A percentile compares a stretch with the other conserved stretches of the same genome.
Evolutionary conservation across 2,113 vertebrate genomes (phyloP).

Genomic region (Nyctibius bracteatus): DNA sequence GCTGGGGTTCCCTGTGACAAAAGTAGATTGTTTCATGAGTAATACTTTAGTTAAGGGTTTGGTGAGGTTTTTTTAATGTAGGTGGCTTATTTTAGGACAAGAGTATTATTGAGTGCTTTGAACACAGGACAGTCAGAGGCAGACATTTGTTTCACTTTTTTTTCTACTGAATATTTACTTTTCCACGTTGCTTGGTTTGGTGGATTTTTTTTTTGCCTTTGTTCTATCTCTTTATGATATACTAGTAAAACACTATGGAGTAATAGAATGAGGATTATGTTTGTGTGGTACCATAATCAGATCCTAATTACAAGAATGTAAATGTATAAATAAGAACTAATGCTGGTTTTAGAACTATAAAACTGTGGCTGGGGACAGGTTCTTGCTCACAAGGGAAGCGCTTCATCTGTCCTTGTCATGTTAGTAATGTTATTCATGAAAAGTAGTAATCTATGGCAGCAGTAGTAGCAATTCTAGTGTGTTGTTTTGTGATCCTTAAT

Average conservation of each 20-base stretch:
- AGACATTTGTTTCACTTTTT: neutral
- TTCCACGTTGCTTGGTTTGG: neutral
- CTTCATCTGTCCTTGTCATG: neutral
- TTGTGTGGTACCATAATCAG: neutral
- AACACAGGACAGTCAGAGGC: neutral
- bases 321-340: neutral
- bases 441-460: neutral
- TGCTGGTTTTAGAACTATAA: neutral
- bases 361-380: neutral
- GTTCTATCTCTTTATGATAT: neutral
- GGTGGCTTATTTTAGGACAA: neutral
- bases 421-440: neutral
- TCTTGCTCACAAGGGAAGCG: neutral
- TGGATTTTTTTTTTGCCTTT: neutral
- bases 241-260: neutral
- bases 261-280: neutral
- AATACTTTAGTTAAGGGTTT: neutral
- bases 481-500: neutral
- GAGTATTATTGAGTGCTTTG: neutral
- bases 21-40: neutral
- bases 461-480: neutral
- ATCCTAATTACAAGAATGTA: neutral
- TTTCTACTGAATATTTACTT: neutral
- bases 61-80: neutral
- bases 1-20: no score